phyloP scores from a whole-genome alignment of 2,797 vertebrate genomes.

The Thamnophis elegans region DNA sequence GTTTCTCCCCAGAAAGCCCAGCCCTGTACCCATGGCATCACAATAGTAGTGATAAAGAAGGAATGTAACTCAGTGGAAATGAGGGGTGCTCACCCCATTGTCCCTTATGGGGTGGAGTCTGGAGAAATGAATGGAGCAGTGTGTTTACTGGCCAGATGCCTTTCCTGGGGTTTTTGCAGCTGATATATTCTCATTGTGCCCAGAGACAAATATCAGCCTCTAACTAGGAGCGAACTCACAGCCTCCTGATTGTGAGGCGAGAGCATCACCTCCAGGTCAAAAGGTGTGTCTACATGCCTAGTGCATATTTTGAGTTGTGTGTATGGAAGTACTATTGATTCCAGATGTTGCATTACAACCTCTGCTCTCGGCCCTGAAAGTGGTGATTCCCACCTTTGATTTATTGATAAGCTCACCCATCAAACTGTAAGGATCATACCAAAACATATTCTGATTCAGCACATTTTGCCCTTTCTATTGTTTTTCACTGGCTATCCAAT shows the following conservation, averaged over 20 bases:
- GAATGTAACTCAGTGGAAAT: no score
- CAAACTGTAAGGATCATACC: neutral
- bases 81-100: no score
- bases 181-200: no score
- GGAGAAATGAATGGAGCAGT: no score
- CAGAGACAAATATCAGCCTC: no score
- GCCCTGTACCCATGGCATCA: neutral
- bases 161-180: no score
- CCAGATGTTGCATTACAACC: neutral
- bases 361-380: neutral
- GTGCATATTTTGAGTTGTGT: neutral
- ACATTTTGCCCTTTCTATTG: neutral
- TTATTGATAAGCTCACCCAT: neutral
- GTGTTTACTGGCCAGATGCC: no score
- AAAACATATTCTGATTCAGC: neutral
- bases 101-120: no score
- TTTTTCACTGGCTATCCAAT: neutral
- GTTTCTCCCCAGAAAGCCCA: neutral
- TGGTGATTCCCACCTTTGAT: neutral
- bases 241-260: no score
- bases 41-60: neutral
- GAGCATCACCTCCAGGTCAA: neutral
- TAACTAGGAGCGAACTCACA: no score
- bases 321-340: neutral
- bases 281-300: neutral